Percentiles rank a stretch among this genome's conserved stretches.
Conservation (phyloP, 1,140 invertebrate species). For the Anoplolepis gracilipes region DNA sequence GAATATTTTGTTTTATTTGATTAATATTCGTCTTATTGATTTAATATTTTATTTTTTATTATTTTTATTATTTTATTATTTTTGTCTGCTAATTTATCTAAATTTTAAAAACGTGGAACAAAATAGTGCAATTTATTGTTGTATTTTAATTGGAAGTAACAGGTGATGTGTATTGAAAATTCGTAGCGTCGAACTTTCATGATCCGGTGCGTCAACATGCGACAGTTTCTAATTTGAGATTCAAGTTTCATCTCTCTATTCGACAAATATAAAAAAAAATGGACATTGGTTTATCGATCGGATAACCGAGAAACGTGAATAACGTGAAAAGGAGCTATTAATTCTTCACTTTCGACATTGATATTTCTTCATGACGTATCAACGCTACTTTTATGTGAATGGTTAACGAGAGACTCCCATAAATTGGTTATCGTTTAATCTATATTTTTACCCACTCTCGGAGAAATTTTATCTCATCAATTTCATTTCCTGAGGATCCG, state of each 20-base stretch:
- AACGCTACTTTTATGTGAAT: background rate
- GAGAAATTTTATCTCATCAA: slow-evolving; percentile 11
- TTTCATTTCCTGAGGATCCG: background rate
- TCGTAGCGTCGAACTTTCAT: background rate
- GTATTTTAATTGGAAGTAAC: background rate
- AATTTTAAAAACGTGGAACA: background rate
- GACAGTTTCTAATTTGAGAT: background rate
- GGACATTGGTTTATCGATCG: slow-evolving; percentile 22
- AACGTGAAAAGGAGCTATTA: slow-evolving; percentile 6
- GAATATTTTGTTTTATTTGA: background rate
- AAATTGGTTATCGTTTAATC: slow-evolving; percentile 41
- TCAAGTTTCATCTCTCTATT: background rate
- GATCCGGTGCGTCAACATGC: background rate
- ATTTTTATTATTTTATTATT: background rate
- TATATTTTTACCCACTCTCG: background rate
- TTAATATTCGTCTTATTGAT: background rate
- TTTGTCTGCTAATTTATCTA: background rate
- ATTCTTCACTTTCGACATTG: slow-evolving; percentile 31
- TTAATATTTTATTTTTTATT: background rate
- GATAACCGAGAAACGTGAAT: slow-evolving; percentile 20
- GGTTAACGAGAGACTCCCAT: slow-evolving; percentile 20
- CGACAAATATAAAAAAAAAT: background rate
- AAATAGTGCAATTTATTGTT: background rate
- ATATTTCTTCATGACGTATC: slow-evolving; percentile 31
- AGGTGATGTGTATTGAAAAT: background rate